phyloP scores from a whole-genome alignment of 2,113 vertebrate genomes.

The Aythya baeri region DNA sequence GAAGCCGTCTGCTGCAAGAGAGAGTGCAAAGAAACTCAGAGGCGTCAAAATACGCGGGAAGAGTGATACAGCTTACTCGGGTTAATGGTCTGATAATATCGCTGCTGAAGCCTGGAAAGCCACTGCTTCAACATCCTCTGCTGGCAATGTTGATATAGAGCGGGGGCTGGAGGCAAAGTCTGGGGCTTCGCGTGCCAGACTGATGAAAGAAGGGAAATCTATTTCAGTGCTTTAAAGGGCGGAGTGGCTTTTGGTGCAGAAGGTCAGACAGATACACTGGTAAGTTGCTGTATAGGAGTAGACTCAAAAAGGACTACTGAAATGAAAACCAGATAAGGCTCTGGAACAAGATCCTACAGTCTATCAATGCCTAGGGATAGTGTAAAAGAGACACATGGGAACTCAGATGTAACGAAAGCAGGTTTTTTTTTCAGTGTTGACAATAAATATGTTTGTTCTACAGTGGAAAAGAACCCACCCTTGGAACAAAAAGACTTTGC shows the following conservation, averaged over 20 bases:
- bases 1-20: not conserved
- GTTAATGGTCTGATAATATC: slow-evolving; percentile 64
- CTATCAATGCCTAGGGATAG: not conserved
- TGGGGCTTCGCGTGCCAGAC: not conserved
- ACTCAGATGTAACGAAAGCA: slow-evolving; percentile 18
- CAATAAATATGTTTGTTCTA: slow-evolving; percentile 52
- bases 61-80: not conserved
- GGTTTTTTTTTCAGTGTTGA: not conserved
- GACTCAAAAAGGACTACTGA: not conserved
- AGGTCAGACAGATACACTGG: slow-evolving; percentile 34
- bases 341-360: slow-evolving; percentile 46
- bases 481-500: not conserved
- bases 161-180: slow-evolving; percentile 21
- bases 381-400: slow-evolving; percentile 62
- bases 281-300: slow-evolving; percentile 17
- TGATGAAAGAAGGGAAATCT: slow-evolving; percentile 57
- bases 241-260: slow-evolving; percentile 31
- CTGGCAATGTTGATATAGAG: not conserved
- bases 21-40: not conserved
- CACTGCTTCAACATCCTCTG: slow-evolving; percentile 13
- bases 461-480: fast-evolving
- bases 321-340: slow-evolving; percentile 48
- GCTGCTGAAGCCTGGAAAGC: not conserved
- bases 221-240: slow-evolving; percentile 51
- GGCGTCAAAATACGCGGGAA: slow-evolving; percentile 14